Base-by-base conservation (phyloP, 2,888 invertebrate genomes). In the Acleris holmiana region DNA sequence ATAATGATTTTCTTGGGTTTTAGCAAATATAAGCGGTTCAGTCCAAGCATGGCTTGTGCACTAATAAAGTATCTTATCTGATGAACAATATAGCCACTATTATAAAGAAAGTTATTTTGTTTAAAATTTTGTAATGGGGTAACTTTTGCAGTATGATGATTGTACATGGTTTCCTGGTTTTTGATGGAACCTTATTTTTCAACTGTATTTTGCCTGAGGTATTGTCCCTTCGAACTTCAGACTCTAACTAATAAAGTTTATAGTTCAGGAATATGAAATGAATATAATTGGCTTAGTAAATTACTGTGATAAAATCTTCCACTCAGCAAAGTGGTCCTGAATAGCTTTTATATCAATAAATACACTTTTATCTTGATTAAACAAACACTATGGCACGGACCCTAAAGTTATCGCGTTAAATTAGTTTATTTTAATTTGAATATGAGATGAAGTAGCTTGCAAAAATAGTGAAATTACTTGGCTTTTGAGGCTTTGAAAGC, bases 1-100 rank as follows among this genome's bases (percentile, higher is more conserved):
- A 65, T 13, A 7, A 76, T 2, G 1, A 73, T n/a, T 55, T 68
- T 76, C 6, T 72, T 75, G 1, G 61, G 71, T 19, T 75, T 72
- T 0, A 84, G 58, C 6, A 86, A 68, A 67, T 78, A 80, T 0
- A 78, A 41, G 29, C 86, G 76, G 60, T 82, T 81, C 2, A 84
- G 70, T 2, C 81, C 86, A 6, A 84, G 44, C 0, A 79, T 2
- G 2, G 76, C 65, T 65, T 76, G 76, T 0, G 72, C 7, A 19
- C 61, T 62, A 44, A 84, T 72, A 25, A 79, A 64, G 41, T 67
- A 70, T 65, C 72, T 80, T 4, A 80, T 67, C 40, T 78, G 73
- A 10, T 71, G 66, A 15, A 77, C 53, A 1, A 76, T 48, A 47
- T 67, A 66, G 2, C 61, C n/a, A 8, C 53, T 56, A 50, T 71